phyloP scores from a whole-genome alignment of 2,888 invertebrate species.

The Lithosia quadra region DNA sequence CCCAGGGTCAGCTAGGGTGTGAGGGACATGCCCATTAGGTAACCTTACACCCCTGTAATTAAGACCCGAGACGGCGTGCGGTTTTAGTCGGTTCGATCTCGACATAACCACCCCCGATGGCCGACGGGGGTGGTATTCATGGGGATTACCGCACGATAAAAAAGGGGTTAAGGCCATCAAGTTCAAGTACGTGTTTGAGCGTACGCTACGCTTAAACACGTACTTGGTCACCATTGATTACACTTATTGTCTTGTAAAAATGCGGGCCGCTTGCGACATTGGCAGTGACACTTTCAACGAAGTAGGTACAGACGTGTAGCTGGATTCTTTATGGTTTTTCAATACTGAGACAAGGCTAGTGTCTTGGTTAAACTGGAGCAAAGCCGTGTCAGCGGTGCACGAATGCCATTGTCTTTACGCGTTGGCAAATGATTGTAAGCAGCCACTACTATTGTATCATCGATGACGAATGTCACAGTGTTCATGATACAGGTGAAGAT shows the following conservation, averaged over 20 bases:
- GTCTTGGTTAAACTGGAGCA: constrained; percentile 34
- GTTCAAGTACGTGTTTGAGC: not conserved
- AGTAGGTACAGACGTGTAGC: constrained; percentile 36
- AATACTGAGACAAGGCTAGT: constrained; percentile 23
- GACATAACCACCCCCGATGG: too few relatives aligned
- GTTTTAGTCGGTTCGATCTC: too few relatives aligned
- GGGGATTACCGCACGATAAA: too few relatives aligned
- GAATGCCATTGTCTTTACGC: constrained; percentile 34
- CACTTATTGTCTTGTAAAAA: not conserved
- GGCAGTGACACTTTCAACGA: constrained; percentile 29
- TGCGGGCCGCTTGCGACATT: constrained; percentile 8
- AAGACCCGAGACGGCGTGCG: too few relatives aligned
- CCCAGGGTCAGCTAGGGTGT: too few relatives aligned
- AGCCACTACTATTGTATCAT: not conserved
- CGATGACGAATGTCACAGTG: not conserved
- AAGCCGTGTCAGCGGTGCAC: constrained; percentile 41
- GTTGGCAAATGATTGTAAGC: not conserved
- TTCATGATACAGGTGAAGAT: not conserved
- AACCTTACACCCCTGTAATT: too few relatives aligned
- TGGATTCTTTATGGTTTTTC: constrained; percentile 22
- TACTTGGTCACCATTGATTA: not conserved
- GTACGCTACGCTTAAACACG: too few relatives aligned
- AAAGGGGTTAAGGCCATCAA: not conserved
- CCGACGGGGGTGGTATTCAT: too few relatives aligned
- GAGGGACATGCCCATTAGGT: too few relatives aligned